These are phyloP conservation scores for Rhinolophus sinicus DNA, from an alignment of 2,113 vertebrate species.

Conservation along the genomic window DNA sequence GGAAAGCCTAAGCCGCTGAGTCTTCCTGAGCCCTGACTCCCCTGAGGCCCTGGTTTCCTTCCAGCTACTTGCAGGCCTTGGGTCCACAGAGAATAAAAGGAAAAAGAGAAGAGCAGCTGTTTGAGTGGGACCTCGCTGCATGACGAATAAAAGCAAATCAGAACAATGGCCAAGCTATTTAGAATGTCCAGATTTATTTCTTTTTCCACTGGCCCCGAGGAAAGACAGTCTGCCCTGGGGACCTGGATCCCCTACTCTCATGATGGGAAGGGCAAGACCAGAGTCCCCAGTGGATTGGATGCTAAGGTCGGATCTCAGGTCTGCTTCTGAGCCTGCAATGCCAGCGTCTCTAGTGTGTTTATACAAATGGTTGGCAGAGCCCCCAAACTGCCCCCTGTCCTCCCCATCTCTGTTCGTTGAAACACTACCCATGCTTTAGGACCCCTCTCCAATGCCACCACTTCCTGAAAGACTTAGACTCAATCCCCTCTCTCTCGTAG, in stretches of 20 bases:
- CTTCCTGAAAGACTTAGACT: background rate
- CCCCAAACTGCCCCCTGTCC: background rate
- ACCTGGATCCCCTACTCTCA: accelerated
- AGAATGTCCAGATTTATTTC: background rate
- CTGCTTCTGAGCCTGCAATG: accelerated
- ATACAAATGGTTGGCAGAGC: accelerated
- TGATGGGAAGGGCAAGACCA: background rate
- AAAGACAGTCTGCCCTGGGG: background rate
- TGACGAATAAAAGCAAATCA: background rate
- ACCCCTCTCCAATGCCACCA: background rate
- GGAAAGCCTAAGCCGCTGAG: background rate
- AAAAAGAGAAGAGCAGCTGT: background rate
- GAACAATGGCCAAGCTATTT: background rate
- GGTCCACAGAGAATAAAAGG: background rate
- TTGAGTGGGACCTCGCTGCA: background rate
- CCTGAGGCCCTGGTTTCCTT: background rate
- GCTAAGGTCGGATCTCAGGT: background rate
- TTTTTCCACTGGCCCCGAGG: background rate
- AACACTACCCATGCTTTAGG: background rate
- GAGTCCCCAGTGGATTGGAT: background rate
- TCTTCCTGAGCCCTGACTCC: background rate
- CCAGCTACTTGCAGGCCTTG: background rate
- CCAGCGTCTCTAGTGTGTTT: background rate
- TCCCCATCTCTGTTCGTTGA: background rate
- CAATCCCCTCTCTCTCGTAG: too few species aligned